A percentile compares a stretch with the other conserved stretches of the same genome.
phyloP scores from a whole-genome alignment of 2,888 invertebrate species.

The Leptogaster cylindrica region DNA sequence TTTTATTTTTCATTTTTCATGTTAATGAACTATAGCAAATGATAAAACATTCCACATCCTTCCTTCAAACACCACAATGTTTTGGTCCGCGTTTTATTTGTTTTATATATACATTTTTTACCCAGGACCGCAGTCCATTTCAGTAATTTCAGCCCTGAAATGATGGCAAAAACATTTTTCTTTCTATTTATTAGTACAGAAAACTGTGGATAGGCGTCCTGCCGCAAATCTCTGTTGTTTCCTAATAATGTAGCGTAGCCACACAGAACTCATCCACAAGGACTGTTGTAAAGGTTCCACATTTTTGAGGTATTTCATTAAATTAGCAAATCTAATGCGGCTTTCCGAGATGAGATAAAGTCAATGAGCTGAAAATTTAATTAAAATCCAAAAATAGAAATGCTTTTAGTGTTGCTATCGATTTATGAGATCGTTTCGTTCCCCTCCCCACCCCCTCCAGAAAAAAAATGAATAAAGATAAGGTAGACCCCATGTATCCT shows the following conservation, averaged over 20 bases:
- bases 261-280: no score
- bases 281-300: no score
- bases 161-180: background rate
- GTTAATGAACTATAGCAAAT: constrained; percentile 19
- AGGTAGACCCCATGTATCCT: constrained; percentile 15
- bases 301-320: constrained; percentile 25
- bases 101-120: no score
- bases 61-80: no score
- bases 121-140: no score
- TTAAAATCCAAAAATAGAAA: constrained; percentile 47
- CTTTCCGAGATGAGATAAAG: constrained; percentile 42
- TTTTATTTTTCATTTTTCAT: background rate
- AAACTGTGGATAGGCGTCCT: no score
- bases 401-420: constrained; percentile 44
- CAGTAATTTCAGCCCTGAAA: background rate
- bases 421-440: constrained; percentile 45
- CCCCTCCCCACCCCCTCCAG: no score
- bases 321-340: constrained; percentile 44
- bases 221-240: no score
- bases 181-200: constrained; percentile 13
- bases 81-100: no score
- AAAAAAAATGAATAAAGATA: constrained; percentile 33
- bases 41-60: background rate
- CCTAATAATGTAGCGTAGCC: no score
- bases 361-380: constrained; percentile 48